phyloP scores from a whole-genome alignment of 2,797 vertebrate species.

The Macroramphosus scolopax region DNA sequence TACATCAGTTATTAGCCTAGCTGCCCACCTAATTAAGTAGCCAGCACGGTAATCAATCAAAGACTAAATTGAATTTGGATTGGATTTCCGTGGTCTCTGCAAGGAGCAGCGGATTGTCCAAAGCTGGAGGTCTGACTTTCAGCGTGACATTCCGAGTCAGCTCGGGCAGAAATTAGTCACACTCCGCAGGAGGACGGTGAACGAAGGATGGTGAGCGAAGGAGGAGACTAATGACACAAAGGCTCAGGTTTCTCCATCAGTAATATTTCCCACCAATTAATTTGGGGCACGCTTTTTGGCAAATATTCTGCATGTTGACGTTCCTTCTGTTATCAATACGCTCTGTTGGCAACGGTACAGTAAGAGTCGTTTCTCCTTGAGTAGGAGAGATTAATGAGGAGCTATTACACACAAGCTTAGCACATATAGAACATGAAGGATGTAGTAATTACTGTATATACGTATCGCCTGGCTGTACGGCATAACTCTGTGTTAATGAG shows the following conservation, averaged over 20 bases:
- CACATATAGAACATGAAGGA: slow-evolving; percentile 19
- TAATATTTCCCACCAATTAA: too few species aligned
- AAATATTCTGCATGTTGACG: too few species aligned
- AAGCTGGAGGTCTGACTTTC: slow-evolving; percentile 60
- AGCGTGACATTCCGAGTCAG: slow-evolving; percentile 58
- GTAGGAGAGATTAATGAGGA: slow-evolving; percentile 22
- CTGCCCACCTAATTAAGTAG: slow-evolving; percentile 66
- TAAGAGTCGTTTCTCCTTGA: slow-evolving; percentile 5
- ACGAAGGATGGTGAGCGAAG: slow-evolving; percentile 31
- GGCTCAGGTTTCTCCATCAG: slow-evolving; percentile 28
- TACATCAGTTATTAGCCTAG: slow-evolving; percentile 70
- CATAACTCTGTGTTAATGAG: slow-evolving; percentile 34
- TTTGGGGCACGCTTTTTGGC: too few species aligned
- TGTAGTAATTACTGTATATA: slow-evolving; percentile 28
- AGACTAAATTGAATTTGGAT: slow-evolving; percentile 70
- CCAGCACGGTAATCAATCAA: slow-evolving; percentile 69
- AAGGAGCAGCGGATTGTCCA: slow-evolving; percentile 43
- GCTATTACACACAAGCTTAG: slow-evolving; percentile 17
- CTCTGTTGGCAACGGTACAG: not conserved
- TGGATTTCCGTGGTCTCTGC: slow-evolving; percentile 52
- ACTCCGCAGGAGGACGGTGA: slow-evolving; percentile 17
- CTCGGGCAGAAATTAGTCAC: slow-evolving; percentile 54
- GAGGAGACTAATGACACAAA: slow-evolving; percentile 41
- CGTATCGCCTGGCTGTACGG: slow-evolving; percentile 10
- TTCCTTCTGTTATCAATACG: too few species aligned